Evolutionary conservation across 2,797 vertebrate species (phyloP).

Genomic region (Rousettus madagascariensis): DNA sequence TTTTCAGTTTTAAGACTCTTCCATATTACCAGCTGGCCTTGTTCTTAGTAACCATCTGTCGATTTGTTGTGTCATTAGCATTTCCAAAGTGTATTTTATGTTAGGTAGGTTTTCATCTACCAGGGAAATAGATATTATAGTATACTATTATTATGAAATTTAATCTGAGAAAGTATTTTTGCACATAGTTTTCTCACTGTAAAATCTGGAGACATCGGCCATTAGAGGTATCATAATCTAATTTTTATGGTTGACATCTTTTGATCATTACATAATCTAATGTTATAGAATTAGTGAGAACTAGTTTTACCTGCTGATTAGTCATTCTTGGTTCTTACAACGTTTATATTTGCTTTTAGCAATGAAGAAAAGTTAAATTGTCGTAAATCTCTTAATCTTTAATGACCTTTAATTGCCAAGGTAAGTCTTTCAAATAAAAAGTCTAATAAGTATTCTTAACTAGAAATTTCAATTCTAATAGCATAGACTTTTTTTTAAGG

Average conservation of each 20-base stretch:
- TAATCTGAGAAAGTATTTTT: neutral
- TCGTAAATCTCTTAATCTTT: slow-evolving; percentile 19
- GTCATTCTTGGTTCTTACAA: neutral
- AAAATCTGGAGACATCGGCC: neutral
- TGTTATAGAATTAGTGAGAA: neutral
- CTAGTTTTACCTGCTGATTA: neutral
- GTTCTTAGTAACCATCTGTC: slow-evolving; percentile 42
- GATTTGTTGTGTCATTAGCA: neutral
- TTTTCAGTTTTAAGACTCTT: neutral
- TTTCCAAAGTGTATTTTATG: slow-evolving; percentile 11
- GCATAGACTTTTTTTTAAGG: neutral
- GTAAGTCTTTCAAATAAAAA: neutral
- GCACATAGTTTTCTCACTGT: neutral
- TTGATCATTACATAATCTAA: neutral
- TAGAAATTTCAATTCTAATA: slow-evolving; percentile 32
- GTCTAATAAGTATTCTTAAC: neutral
- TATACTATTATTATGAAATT: neutral
- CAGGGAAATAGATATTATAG: neutral
- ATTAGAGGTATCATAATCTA: neutral
- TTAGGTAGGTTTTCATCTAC: neutral
- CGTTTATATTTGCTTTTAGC: neutral
- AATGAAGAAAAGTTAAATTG: neutral
- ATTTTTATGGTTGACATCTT: neutral
- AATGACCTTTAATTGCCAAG: neutral
- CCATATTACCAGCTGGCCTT: neutral